A percentile compares a stretch with the other conserved stretches of the same genome.
phyloP scores from a whole-genome alignment of 2,888 invertebrate species.

The Nephrotoma flavescens region DNA sequence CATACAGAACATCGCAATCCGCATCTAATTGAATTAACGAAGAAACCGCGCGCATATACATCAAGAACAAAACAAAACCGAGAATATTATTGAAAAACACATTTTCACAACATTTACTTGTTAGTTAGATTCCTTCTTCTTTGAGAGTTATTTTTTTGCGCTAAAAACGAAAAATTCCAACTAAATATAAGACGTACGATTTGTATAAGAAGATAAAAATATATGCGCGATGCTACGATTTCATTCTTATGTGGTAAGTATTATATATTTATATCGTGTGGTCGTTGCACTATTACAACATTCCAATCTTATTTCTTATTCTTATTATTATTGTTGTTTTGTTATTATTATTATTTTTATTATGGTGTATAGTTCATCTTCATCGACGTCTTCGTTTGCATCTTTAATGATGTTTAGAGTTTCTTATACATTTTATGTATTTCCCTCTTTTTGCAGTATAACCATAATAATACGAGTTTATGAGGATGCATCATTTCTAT shows the following conservation, averaged over 20 bases:
- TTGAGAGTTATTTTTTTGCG: neutral
- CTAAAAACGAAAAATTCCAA: neutral
- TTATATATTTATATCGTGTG: neutral
- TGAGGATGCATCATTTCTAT: neutral
- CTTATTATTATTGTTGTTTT: neutral
- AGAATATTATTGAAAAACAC: neutral
- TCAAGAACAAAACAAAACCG: neutral
- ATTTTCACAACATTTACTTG: neutral
- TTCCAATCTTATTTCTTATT: neutral
- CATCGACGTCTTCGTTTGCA: neutral
- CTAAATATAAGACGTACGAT: neutral
- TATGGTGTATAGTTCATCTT: neutral
- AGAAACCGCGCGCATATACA: neutral
- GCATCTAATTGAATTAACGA: neutral
- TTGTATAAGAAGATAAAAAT: neutral
- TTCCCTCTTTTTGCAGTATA: neutral
- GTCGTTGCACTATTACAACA: neutral
- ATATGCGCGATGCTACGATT: neutral
- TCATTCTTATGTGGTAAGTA: neutral
- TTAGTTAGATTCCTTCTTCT: neutral
- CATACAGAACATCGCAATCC: neutral
- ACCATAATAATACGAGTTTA: neutral
- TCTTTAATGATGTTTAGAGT: neutral
- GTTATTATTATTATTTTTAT: neutral
- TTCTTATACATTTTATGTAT: neutral